phyloP scores from a whole-genome alignment of 2,113 vertebrate genomes.

The Eudorcas thomsonii region DNA sequence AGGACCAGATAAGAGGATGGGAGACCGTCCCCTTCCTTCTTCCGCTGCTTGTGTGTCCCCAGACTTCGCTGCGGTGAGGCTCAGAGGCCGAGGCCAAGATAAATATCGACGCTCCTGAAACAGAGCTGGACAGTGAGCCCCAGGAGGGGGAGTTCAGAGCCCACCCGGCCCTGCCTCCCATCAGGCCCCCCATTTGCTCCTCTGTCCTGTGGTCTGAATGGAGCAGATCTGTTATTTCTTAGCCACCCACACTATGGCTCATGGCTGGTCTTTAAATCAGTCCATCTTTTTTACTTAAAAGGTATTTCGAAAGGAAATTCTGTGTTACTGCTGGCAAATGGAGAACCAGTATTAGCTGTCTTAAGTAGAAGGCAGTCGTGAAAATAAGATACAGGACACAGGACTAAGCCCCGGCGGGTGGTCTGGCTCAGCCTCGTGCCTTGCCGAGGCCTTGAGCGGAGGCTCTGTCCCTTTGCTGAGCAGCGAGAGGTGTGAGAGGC shows the following conservation, averaged over 20 bases:
- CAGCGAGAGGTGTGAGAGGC: not conserved
- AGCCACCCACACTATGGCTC: too few species aligned
- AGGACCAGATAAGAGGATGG: not conserved
- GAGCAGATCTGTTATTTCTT: not conserved
- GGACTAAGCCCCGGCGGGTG: not conserved
- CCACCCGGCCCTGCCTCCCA: not conserved
- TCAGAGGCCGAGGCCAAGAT: not conserved
- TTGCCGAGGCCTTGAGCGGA: not conserved
- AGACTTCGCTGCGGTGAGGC: not conserved
- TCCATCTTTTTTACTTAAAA: not conserved
- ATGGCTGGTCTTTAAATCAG: not conserved
- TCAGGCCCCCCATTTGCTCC: rapidly evolving
- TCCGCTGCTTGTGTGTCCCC: not conserved
- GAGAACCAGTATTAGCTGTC: not conserved
- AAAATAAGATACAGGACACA: not conserved
- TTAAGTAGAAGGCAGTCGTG: not conserved
- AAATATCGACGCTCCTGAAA: not conserved
- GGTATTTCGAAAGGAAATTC: not conserved
- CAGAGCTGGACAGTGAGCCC: not conserved
- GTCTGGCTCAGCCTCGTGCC: not conserved
- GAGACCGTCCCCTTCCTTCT: not conserved
- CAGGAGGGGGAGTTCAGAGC: not conserved
- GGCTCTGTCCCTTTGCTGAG: not conserved
- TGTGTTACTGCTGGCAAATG: not conserved
- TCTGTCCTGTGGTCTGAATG: not conserved